A percentile compares a stretch with the other conserved stretches of the same genome.
Evolutionary conservation across 2,888 invertebrate species (phyloP).

Genomic region (Drosophila basisetae): DNA sequence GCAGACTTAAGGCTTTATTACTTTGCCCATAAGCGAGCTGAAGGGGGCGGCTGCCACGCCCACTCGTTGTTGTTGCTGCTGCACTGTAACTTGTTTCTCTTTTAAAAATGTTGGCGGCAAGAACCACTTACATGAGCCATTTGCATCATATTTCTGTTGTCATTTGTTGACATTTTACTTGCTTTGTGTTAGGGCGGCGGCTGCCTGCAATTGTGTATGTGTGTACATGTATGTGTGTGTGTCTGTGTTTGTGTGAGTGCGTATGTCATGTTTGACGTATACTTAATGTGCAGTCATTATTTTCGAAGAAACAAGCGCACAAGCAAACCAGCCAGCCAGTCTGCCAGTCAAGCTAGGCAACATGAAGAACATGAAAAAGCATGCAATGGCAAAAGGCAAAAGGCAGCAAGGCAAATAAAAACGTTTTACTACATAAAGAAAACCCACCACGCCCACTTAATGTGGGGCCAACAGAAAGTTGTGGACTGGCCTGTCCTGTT

Average conservation of each 20-base stretch:
- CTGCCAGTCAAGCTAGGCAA: slow-evolving; percentile 13
- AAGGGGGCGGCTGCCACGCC: slow-evolving; percentile 6
- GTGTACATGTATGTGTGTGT: slow-evolving; percentile 15
- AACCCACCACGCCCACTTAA: slow-evolving; percentile 44
- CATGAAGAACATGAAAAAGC: slow-evolving; percentile 41
- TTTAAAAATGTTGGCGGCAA: slow-evolving; percentile 72
- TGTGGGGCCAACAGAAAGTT: slow-evolving; percentile 27
- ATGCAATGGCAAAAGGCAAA: slow-evolving; percentile 25
- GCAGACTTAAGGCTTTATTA: slow-evolving; percentile 37
- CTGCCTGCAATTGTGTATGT: slow-evolving; percentile 15
- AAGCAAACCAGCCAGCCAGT: slow-evolving; percentile 44
- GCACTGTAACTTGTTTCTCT: slow-evolving; percentile 63
- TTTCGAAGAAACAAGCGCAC: slow-evolving; percentile 75
- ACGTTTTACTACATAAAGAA: slow-evolving; percentile 42
- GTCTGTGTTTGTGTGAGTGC: slow-evolving; percentile 25
- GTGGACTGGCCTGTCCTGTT: slow-evolving; percentile 17
- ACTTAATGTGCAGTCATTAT: slow-evolving; percentile 81
- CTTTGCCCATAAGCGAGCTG: slow-evolving; percentile 2
- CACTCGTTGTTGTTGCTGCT: slow-evolving; percentile 24
- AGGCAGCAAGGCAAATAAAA: slow-evolving; percentile 66
- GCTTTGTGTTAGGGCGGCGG: slow-evolving; percentile 55
- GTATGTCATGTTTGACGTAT: slow-evolving; percentile 63
- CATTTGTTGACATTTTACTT: slow-evolving; percentile 81
- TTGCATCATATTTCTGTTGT: slow-evolving; percentile 84
- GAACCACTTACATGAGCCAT: slow-evolving; percentile 83